Base-by-base conservation (phyloP, 2,888 invertebrate genomes). In the Cetonia aurata region DNA sequence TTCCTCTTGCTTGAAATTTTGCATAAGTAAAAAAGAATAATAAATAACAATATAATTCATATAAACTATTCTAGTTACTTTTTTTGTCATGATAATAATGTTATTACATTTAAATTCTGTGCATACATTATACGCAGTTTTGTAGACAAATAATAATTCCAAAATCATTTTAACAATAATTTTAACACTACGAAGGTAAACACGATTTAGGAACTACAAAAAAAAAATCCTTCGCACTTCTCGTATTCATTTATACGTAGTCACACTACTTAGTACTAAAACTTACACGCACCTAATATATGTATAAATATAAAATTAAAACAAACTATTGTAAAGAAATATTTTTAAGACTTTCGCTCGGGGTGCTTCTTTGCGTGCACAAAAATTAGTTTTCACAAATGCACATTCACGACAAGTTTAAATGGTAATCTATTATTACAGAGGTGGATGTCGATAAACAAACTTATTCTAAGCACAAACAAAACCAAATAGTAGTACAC, bases 131-230 rank as follows among this genome's bases (percentile, higher is more conserved):
- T 10, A 37, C 9, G 37, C 37, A 37, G 2, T 37, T 3, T 15
- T 41, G 50, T 48, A 65, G 62, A 65, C 62, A 50, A 65, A 37
- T 50, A 65, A 65, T 50, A 50, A 52, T 48, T 50, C 37, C 50
- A 33, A 37, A 67, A 55, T 17, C 42, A 67, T 55, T 67, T 67
- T 53, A 55, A 50, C 37, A 42, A 52, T 66, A 66, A 33, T 53
- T 67, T 53, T 67, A 67, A 67, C 67, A 55, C 55, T 56, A 67
- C 37, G 53, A 66, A 66, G 56, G 44, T 56, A 67, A 67, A 56
- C 44, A 56, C 55, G 56, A 44, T 74, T 76, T 77, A 77, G 77
- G 77, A 77, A 77, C 77, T 77, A 76, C 76, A 75, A 75, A 77
- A 72, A 37, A 67, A 70, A 67, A n/a, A n/a, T 67, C 55, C 33